Evolutionary conservation across 2,113 vertebrate genomes (phyloP), one percentile per base, ranked within the genome.

Genomic region (Campylomormyrus numenius): DNA sequence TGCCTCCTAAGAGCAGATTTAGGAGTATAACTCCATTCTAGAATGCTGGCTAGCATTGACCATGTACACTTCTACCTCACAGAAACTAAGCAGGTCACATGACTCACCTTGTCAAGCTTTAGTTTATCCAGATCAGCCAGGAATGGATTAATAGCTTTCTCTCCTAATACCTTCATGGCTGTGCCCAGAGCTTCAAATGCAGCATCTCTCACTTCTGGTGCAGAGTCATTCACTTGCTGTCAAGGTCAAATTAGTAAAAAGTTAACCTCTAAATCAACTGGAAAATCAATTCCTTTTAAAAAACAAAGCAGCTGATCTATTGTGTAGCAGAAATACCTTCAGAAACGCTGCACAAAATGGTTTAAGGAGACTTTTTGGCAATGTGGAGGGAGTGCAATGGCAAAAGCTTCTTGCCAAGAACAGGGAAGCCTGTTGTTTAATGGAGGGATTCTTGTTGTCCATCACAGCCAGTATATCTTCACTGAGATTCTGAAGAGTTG

Each of bases 371-470:
- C 96, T 96, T 94, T 99, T 99, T 88, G 98, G 97, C 93, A 99
- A 94, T 0, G 96, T 98, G 91, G 98, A 92, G 91, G 97, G 96
- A 10, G 97, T 98, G 92, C 98, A 99, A 93, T 98, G 97, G 90
- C 97, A 96, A 92, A 99, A 98, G 90, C 98, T 98, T 94, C 98
- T 97, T 88, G 98, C 97, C 92, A 99, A 96, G 92, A 99, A 99
- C 39, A 99, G 95, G 10, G 98, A 99, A 0, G 98, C 97, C 93
- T 99, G 98, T 50, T 99, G 98, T 92, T 99, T 99, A 89, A 99
- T 99, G 46, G 98, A 97, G 8, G 98, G 98, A 91, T 99, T 99
- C 95, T 99, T 99, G 94, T 99, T 99, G 94, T 99, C 98, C 98
- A 99, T 99, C 91, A 99, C 98, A 66, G 93, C 96, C 93, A 99